phyloP scores from a whole-genome alignment of 2,113 vertebrate species.

The Macrotus californicus region DNA sequence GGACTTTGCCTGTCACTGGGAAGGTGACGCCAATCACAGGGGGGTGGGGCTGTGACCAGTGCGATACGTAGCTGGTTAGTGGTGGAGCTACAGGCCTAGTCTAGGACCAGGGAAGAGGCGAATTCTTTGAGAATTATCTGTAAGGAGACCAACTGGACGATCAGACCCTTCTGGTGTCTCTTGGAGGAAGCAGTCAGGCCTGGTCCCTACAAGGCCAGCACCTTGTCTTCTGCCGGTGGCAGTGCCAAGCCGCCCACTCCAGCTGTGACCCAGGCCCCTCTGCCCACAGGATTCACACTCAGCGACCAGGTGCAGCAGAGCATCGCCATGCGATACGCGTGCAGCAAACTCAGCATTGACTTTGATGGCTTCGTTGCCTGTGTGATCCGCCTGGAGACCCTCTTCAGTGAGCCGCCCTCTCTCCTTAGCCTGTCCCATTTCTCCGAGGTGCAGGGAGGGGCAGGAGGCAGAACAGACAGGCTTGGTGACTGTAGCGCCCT shows the following conservation, averaged over 20 bases:
- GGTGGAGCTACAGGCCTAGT: neutral
- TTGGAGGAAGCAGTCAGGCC: neutral
- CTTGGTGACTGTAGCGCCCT: neutral
- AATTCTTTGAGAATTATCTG: neutral
- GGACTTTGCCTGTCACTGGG: neutral
- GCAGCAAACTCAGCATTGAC: conserved; percentile 81
- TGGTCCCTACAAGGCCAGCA: neutral
- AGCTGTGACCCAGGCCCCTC: neutral
- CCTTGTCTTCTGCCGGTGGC: neutral
- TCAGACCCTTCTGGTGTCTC: neutral
- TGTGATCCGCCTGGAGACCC: conserved; percentile 86
- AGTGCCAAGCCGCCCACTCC: neutral
- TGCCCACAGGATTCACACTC: conserved; percentile 84
- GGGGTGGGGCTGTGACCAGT: too few relatives aligned
- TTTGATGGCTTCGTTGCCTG: conserved; percentile 90
- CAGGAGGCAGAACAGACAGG: neutral
- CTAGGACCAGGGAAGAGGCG: neutral
- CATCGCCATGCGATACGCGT: conserved; percentile 80
- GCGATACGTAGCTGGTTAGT: too few relatives aligned
- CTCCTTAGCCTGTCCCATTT: neutral
- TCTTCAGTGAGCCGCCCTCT: conserved; percentile 87
- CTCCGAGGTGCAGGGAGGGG: neutral
- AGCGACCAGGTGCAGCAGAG: conserved; percentile 85
- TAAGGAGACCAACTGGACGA: neutral
- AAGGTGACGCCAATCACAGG: neutral